Evolutionary conservation across 1,140 invertebrate species (phyloP).

Genomic region (Orchesella cincta): DNA sequence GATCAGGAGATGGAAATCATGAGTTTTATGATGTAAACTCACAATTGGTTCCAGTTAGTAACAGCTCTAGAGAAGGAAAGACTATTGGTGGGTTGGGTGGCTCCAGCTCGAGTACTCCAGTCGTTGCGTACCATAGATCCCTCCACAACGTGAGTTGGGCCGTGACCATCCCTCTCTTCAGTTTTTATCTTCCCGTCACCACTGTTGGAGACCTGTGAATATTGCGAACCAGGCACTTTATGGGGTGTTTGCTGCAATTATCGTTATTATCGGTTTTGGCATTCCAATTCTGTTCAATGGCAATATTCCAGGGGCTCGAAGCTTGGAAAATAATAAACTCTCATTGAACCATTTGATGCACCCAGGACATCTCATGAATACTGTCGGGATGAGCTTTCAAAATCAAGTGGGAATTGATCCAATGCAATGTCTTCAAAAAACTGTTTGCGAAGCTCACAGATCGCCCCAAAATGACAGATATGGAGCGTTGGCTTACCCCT

Average conservation of each 20-base stretch:
- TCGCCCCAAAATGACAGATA: conserved; percentile 39
- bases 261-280: conserved; percentile 40
- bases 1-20: background rate
- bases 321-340: conserved; percentile 24
- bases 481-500: conserved; percentile 37
- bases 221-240: conserved; percentile 40
- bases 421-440: conserved; percentile 44
- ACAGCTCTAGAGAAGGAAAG: too few relatives aligned
- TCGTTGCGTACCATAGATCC: background rate
- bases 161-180: conserved; percentile 45
- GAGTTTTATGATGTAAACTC: background rate
- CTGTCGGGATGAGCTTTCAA: conserved; percentile 41
- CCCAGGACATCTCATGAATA: conserved; percentile 37
- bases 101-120: background rate
- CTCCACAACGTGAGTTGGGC: conserved; percentile 18
- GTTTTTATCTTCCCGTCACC: conserved; percentile 38
- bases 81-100: background rate
- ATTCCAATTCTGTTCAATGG: conserved; percentile 44
- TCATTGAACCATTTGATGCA: conserved; percentile 37
- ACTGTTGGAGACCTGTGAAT: conserved; percentile 28
- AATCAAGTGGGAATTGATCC: conserved; percentile 47
- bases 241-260: conserved; percentile 43
- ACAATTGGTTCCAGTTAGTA: too few relatives aligned
- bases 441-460: conserved; percentile 45
- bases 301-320: conserved; percentile 26